phyloP scores from a whole-genome alignment of 2,888 invertebrate species.

The Epinotia ramella region DNA sequence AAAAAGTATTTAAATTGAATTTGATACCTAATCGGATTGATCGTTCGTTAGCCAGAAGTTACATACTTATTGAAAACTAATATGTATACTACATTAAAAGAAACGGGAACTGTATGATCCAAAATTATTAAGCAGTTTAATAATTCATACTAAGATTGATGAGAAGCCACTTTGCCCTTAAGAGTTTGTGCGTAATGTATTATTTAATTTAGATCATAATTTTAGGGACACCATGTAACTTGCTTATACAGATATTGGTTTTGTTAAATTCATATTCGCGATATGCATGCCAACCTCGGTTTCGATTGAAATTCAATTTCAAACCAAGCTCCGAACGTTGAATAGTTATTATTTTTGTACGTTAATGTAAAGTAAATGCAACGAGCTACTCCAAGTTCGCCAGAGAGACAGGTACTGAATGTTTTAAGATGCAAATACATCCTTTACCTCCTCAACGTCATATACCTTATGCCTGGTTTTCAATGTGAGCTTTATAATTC shows the following conservation, averaged over 20 bases:
- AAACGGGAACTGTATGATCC: too few relatives aligned
- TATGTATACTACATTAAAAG: too few relatives aligned
- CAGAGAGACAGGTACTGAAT: neutral
- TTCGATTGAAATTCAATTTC: conserved; percentile 13
- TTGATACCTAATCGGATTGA: too few relatives aligned
- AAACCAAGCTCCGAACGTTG: conserved; percentile 1
- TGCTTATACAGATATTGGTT: neutral
- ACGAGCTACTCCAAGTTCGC: conserved; percentile 1
- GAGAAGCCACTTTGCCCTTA: too few relatives aligned
- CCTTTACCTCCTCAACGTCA: neutral
- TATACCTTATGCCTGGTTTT: neutral
- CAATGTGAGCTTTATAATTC: neutral
- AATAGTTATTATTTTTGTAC: conserved; percentile 7
- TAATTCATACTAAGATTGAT: too few relatives aligned
- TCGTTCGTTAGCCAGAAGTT: too few relatives aligned
- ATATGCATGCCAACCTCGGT: neutral
- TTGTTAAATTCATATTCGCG: neutral
- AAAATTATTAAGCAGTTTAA: too few relatives aligned
- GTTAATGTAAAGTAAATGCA: conserved; percentile 16
- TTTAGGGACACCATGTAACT: too few relatives aligned
- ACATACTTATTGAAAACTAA: too few relatives aligned
- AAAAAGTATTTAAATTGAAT: too few relatives aligned
- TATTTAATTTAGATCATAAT: too few relatives aligned
- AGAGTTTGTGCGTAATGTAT: too few relatives aligned
- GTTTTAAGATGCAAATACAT: conserved; percentile 21